phyloP scores from a whole-genome alignment of 1,140 invertebrate species.

The Bursaphelenchus mucronatus region DNA sequence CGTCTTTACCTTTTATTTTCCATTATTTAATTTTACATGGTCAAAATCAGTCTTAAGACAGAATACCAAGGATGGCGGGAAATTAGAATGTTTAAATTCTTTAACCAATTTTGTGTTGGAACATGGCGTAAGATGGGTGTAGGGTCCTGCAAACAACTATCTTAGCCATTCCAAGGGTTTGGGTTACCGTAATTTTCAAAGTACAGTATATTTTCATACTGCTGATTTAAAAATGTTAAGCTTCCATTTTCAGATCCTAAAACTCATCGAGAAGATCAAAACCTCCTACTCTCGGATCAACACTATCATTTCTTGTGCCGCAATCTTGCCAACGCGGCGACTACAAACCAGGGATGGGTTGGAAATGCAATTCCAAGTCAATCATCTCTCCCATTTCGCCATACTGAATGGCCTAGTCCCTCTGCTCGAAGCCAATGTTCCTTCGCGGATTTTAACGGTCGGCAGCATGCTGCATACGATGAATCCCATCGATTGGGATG shows the following conservation, averaged over 20 bases:
- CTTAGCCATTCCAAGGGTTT: too few relatives aligned
- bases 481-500: conserved; percentile 37
- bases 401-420: conserved; percentile 37
- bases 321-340: conserved; percentile 30
- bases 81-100: too few relatives aligned
- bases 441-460: conserved; percentile 42
- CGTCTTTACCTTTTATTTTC: too few relatives aligned
- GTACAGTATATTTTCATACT: background rate
- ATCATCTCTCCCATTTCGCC: conserved; percentile 42
- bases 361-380: conserved; percentile 43
- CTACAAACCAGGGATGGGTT: conserved; percentile 29
- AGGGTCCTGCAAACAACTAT: too few relatives aligned
- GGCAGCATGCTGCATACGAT: conserved; percentile 43
- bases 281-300: conserved; percentile 33
- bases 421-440: conserved; percentile 36
- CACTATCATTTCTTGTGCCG: conserved; percentile 36
- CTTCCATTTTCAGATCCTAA: conserved; percentile 22
- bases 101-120: too few relatives aligned
- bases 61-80: too few relatives aligned
- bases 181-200: background rate
- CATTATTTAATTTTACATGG: too few relatives aligned
- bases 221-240: background rate
- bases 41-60: too few relatives aligned
- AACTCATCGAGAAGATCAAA: conserved; percentile 41
- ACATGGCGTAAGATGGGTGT: too few relatives aligned